phyloP scores from a whole-genome alignment of 2,113 vertebrate genomes.

The Todiramphus saurophagus region DNA sequence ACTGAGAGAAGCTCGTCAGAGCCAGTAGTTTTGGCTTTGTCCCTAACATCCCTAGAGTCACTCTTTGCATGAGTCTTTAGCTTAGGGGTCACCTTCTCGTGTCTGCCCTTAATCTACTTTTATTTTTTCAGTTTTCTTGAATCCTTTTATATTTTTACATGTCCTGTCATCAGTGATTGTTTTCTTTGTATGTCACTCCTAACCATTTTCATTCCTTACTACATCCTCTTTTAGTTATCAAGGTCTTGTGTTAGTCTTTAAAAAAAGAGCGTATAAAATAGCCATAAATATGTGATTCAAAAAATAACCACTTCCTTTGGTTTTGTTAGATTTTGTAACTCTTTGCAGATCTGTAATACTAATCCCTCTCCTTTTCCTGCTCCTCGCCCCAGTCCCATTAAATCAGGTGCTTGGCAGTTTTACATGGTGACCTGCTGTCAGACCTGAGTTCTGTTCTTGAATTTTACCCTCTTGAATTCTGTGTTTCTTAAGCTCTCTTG shows the following conservation, averaged over 20 bases:
- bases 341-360: neutral
- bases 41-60: neutral
- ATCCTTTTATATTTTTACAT: neutral
- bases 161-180: neutral
- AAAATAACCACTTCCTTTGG: neutral
- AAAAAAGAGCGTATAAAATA: neutral
- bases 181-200: neutral
- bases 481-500: neutral
- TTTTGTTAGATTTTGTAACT: neutral
- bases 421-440: neutral
- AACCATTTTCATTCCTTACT: neutral
- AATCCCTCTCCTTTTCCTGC: neutral
- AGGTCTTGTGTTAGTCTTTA: neutral
- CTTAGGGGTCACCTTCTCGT: neutral
- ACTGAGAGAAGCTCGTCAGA: neutral
- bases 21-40: neutral
- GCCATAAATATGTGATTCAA: neutral
- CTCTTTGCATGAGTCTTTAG: neutral
- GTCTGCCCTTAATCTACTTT: neutral
- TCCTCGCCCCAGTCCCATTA: fast-evolving
- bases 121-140: neutral
- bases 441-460: neutral
- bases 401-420: neutral
- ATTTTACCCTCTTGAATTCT: neutral
- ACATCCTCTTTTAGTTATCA: neutral